A percentile compares a stretch with the other conserved stretches of the same genome.
These are phyloP conservation scores for Chrysemys picta DNA, from an alignment of 2,113 vertebrate species.

Conservation along the genomic window DNA sequence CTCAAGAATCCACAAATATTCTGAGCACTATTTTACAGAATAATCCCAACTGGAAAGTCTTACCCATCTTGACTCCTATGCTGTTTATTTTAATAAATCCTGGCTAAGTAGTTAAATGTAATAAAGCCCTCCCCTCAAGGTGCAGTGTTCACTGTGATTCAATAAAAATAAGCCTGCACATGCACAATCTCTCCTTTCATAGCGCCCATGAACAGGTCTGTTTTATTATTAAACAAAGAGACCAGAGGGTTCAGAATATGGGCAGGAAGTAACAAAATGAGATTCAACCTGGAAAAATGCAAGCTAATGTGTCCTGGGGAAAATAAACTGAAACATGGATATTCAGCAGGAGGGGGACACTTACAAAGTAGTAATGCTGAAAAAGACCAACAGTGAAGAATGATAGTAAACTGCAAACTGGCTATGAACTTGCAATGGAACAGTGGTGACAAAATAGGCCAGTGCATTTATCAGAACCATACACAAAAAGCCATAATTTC, in stretches of 20 bases:
- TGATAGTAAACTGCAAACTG: neutral
- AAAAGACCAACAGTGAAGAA: neutral
- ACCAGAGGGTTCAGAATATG: conserved; percentile 46
- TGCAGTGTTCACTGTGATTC: conserved; percentile 59
- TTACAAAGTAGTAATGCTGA: neutral
- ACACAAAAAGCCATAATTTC: neutral
- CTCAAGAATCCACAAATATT: neutral
- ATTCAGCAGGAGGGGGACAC: neutral
- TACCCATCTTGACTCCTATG: conserved; percentile 20
- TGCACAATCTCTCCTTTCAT: conserved; percentile 34
- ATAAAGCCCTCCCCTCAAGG: conserved; percentile 55
- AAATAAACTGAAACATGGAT: conserved; percentile 59
- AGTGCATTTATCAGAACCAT: neutral
- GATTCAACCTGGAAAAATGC: conserved; percentile 6
- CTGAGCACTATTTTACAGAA: conserved; percentile 1
- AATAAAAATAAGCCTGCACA: conserved; percentile 68
- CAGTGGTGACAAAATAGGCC: neutral
- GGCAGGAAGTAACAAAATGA: conserved; percentile 65
- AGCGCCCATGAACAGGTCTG: conserved; percentile 38
- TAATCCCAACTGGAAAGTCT: conserved; percentile 36
- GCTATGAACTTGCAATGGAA: neutral
- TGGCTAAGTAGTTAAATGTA: conserved; percentile 61
- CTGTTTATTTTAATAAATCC: conserved; percentile 70
- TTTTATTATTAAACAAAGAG: conserved; percentile 53
- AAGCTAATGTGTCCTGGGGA: conserved; percentile 31